phyloP scores from a whole-genome alignment of 2,113 vertebrate species.

The Mustelus asterias region DNA sequence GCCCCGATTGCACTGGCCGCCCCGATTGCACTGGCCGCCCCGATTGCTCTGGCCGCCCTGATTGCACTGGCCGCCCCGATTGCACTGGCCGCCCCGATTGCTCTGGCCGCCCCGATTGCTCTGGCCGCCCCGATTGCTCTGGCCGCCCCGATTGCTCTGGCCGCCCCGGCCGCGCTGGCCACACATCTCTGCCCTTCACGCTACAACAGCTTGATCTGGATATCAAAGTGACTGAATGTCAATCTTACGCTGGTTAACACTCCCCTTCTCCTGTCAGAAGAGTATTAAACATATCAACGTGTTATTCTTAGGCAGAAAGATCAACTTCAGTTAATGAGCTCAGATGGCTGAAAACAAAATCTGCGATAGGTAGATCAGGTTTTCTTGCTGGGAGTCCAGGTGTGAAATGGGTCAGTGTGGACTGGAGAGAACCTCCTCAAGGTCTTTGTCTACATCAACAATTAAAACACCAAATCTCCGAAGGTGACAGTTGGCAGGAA shows the following conservation, averaged over 20 bases:
- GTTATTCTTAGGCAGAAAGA: neutral
- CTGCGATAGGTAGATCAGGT: neutral
- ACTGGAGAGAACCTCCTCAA: neutral
- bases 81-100: too few relatives aligned
- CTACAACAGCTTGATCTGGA: neutral
- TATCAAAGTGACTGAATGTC: neutral
- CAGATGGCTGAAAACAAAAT: neutral
- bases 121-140: neutral
- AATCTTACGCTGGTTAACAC: neutral
- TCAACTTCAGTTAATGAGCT: neutral
- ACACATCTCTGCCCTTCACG: neutral
- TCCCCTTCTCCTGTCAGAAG: neutral
- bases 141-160: neutral
- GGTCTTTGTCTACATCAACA: neutral
- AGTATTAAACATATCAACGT: neutral
- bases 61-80: neutral
- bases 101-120: too few relatives aligned
- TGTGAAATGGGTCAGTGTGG: neutral
- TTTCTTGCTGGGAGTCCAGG: neutral
- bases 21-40: neutral
- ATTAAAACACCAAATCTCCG: neutral
- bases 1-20: neutral
- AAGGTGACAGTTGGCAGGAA: neutral
- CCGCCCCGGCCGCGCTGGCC: neutral
- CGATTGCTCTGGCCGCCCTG: neutral